phyloP scores from a whole-genome alignment of 1,140 invertebrate genomes.

The Hesperophylax magnus region DNA sequence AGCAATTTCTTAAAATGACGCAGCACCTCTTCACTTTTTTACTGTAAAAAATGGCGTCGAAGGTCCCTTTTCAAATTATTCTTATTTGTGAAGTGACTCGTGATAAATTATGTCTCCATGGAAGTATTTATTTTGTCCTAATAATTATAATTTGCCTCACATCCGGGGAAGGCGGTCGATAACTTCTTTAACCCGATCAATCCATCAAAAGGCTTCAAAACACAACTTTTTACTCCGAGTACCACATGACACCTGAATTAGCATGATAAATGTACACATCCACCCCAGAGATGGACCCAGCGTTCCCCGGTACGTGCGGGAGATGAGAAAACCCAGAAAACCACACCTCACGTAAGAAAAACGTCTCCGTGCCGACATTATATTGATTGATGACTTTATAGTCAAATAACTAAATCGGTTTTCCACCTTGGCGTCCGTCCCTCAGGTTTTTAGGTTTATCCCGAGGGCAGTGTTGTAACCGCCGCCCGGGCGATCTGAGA shows the following conservation, averaged over 20 bases:
- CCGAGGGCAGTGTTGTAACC: constrained; percentile 4
- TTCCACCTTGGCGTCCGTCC: neutral
- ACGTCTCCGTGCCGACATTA: constrained; percentile 28
- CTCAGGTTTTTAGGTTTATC: neutral
- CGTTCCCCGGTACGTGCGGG: neutral
- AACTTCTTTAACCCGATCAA: constrained; percentile 6
- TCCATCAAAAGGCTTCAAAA: constrained; percentile 24
- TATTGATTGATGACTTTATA: constrained; percentile 39
- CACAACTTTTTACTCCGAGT: constrained; percentile 7
- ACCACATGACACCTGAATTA: constrained; percentile 28
- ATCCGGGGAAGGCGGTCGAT: no score
- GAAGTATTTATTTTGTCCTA: no score
- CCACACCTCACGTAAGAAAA: constrained; percentile 16
- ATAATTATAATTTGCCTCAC: no score
- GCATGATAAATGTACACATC: constrained; percentile 29
- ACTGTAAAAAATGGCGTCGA: no score
- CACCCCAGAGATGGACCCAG: neutral
- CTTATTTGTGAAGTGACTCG: no score
- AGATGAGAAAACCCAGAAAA: neutral
- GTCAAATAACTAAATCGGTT: constrained; percentile 38
- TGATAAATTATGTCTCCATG: no score
- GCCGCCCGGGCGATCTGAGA: no score
- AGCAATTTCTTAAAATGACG: no score
- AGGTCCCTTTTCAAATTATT: no score
- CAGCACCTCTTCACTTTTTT: no score